Conservation (phyloP, 1,140 invertebrate species). For the Drosophila bipectinata region DNA sequence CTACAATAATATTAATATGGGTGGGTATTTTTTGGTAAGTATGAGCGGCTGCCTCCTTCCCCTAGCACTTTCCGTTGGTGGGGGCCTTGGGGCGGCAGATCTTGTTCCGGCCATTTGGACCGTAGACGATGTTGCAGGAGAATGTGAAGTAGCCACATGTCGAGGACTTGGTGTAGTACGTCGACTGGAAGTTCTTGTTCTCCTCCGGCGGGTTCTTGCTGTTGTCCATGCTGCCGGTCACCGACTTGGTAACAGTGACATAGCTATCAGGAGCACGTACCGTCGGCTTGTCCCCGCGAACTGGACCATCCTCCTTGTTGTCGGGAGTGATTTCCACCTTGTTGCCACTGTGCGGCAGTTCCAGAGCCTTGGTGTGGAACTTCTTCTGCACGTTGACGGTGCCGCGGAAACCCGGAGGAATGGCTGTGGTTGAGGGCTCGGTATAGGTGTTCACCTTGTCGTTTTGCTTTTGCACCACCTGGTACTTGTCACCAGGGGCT, state of each 20-base stretch:
- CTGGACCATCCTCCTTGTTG: constrained; percentile 46
- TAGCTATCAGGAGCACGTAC: constrained; percentile 85
- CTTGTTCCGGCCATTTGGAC: constrained; percentile 90
- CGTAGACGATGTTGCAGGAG: constrained; percentile 91
- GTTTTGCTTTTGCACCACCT: constrained; percentile 78
- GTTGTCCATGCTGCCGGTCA: constrained; percentile 88
- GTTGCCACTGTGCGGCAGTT: constrained; percentile 52
- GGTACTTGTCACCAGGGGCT: constrained; percentile 57
- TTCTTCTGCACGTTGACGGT: constrained; percentile 82
- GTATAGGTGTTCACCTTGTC: constrained; percentile 62
- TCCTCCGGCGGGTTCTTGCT: constrained; percentile 85
- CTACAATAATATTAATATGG: constrained; percentile 33
- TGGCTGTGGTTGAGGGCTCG: constrained; percentile 57
- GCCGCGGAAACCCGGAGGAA: constrained; percentile 81
- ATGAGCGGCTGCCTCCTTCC: not conserved
- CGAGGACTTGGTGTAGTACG: constrained; percentile 93
- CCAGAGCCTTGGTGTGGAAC: constrained; percentile 76
- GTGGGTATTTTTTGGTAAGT: not conserved
- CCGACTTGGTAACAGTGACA: constrained; percentile 90
- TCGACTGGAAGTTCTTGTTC: constrained; percentile 88
- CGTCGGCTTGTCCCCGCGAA: constrained; percentile 70
- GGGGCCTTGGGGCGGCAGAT: constrained; percentile 90
- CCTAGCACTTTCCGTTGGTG: constrained; percentile 80
- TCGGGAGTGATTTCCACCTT: constrained; percentile 76
- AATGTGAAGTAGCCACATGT: constrained; percentile 94